A percentile compares a stretch with the other conserved stretches of the same genome.
These are phyloP conservation scores for Corella eumyota DNA, from an alignment of 23 tunicate genomes.

Conservation along the genomic window DNA sequence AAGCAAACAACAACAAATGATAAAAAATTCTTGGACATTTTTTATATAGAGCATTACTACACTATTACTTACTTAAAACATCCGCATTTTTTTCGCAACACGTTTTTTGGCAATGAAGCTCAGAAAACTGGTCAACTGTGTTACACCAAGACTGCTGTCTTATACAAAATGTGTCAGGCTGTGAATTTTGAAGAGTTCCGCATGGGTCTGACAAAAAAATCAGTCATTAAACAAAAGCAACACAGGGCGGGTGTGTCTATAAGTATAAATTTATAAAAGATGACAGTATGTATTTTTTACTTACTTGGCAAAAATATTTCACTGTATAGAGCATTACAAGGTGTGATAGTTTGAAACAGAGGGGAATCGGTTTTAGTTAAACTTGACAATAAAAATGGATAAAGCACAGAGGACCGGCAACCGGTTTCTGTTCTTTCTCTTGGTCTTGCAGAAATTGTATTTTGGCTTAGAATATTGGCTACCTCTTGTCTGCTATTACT, in stretches of 20 bases:
- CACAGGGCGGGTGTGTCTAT: too few species aligned
- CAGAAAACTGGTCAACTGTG: slow-evolving; percentile 18
- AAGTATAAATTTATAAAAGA: too few species aligned
- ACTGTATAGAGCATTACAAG: slow-evolving; percentile 21
- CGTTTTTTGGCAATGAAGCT: slow-evolving; percentile 27
- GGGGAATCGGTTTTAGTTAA: slow-evolving; percentile 17
- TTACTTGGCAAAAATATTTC: slow-evolving; percentile 21
- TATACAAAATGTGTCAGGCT: slow-evolving; percentile 21
- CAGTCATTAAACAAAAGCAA: too few species aligned
- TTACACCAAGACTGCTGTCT: slow-evolving; percentile 29
- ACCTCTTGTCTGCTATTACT: too few species aligned
- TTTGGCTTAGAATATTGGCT: too few species aligned
- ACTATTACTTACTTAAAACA: slow-evolving; percentile 1
- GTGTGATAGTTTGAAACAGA: slow-evolving; percentile 4
- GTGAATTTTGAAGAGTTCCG: too few species aligned
- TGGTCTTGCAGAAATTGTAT: too few species aligned
- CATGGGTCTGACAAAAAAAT: slow-evolving; percentile 58
- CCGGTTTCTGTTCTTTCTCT: too few species aligned
- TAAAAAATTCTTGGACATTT: background rate
- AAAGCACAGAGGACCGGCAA: slow-evolving; percentile 4
- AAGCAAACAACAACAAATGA: background rate
- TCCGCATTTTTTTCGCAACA: slow-evolving; percentile 14
- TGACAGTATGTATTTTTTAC: background rate
- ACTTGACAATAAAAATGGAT: slow-evolving; percentile 23
- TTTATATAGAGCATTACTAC: too few species aligned